phyloP scores from a whole-genome alignment of 2,888 invertebrate genomes.

The Apamea sordens region DNA sequence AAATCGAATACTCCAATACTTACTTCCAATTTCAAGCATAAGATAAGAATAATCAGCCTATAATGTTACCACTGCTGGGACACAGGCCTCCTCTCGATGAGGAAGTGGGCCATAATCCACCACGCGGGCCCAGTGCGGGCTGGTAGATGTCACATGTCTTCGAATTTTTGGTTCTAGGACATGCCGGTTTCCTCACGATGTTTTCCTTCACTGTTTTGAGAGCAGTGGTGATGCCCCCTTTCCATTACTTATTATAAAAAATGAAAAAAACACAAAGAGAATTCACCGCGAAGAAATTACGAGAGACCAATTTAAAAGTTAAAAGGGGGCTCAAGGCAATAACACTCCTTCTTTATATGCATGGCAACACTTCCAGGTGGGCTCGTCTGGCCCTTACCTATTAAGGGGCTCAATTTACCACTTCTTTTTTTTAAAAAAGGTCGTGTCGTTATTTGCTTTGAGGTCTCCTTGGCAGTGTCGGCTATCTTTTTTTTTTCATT shows the following conservation, averaged over 20 bases:
- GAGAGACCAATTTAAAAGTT: constrained; percentile 39
- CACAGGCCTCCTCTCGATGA: no score
- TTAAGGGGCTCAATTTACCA: constrained; percentile 17
- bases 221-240: neutral
- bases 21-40: neutral
- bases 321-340: constrained; percentile 19
- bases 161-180: no score
- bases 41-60: no score
- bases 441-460: neutral
- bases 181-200: no score
- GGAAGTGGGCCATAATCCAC: no score
- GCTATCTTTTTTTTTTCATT: no score
- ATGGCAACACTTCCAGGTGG: constrained; percentile 26
- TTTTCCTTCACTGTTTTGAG: neutral
- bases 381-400: constrained; percentile 6
- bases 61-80: no score
- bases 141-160: no score
- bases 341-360: constrained; percentile 39
- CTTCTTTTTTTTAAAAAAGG: neutral
- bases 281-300: neutral
- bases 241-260: neutral
- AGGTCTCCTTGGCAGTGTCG: neutral
- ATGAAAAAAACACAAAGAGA: neutral
- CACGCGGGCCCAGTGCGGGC: no score
- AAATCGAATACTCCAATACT: neutral